A percentile compares a stretch with the other conserved stretches of the same genome.
phyloP scores from a whole-genome alignment of 2,113 vertebrate genomes.

The Burhinus bistriatus region DNA sequence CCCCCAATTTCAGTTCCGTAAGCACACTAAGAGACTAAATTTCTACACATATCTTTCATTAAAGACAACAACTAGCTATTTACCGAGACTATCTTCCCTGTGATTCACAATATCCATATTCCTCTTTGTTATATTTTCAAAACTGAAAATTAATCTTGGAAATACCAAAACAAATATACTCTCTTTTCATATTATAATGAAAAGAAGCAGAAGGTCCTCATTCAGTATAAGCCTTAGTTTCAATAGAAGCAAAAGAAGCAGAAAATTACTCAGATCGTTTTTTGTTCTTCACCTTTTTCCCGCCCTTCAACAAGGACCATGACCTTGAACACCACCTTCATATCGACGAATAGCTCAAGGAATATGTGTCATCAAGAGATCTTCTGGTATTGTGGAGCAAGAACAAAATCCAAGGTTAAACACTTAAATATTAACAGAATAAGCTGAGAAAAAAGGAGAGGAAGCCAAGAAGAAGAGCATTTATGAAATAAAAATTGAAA shows the following conservation, averaged over 20 bases:
- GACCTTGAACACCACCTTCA: background rate
- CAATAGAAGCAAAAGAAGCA: background rate
- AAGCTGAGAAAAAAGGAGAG: background rate
- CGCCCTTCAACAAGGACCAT: background rate
- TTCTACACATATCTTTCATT: background rate
- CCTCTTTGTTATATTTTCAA: background rate
- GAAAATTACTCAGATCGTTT: background rate
- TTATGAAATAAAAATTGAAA: background rate
- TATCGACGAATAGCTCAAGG: background rate
- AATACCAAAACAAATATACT: background rate
- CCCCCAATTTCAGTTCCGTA: background rate
- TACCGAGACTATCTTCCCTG: background rate
- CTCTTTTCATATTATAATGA: background rate
- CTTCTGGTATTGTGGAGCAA: background rate
- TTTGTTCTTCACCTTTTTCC: background rate
- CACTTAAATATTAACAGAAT: background rate
- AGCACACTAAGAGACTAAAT: background rate
- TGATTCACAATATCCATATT: background rate
- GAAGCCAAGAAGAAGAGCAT: background rate
- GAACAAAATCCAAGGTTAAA: slow-evolving; percentile 21
- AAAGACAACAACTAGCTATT: background rate
- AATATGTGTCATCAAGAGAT: background rate
- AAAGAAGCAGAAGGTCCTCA: background rate
- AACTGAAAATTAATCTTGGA: background rate
- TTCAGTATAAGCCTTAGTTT: background rate